phyloP scores from a whole-genome alignment of 2,888 invertebrate species.

The Chrysodeixis includens region DNA sequence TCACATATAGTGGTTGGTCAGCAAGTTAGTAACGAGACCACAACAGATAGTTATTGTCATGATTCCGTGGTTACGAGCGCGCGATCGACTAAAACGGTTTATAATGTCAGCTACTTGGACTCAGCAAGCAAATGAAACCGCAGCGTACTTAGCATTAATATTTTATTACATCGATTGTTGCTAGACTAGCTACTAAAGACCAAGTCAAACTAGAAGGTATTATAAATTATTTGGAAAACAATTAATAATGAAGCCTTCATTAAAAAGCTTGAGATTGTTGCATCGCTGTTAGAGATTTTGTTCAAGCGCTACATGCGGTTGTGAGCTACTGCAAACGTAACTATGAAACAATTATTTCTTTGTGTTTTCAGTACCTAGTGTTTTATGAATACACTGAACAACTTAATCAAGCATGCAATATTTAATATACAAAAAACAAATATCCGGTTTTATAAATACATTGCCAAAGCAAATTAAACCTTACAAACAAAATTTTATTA shows the following conservation, averaged over 20 bases:
- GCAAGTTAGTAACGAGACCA: neutral
- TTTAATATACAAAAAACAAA: neutral
- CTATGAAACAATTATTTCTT: neutral
- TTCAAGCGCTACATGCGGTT: neutral
- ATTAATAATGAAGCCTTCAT: neutral
- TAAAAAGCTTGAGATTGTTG: neutral
- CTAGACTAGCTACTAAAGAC: neutral
- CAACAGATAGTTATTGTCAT: neutral
- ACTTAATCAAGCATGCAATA: no score
- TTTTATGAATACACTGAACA: no score
- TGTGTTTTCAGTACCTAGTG: no score
- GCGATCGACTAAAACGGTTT: neutral
- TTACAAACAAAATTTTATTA: neutral
- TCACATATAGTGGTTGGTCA: neutral
- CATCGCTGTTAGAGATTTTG: neutral
- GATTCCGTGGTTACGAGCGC: neutral
- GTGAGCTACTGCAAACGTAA: neutral
- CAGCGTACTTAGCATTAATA: neutral
- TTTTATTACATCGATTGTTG: slow-evolving; percentile 1
- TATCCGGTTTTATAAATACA: no score
- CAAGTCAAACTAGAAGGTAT: neutral
- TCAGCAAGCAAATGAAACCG: neutral
- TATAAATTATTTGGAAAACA: neutral
- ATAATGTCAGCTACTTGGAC: neutral
- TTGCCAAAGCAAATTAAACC: neutral